Evolutionary conservation across 2,888 invertebrate genomes (phyloP).

Genomic region (Spilarctia lutea): DNA sequence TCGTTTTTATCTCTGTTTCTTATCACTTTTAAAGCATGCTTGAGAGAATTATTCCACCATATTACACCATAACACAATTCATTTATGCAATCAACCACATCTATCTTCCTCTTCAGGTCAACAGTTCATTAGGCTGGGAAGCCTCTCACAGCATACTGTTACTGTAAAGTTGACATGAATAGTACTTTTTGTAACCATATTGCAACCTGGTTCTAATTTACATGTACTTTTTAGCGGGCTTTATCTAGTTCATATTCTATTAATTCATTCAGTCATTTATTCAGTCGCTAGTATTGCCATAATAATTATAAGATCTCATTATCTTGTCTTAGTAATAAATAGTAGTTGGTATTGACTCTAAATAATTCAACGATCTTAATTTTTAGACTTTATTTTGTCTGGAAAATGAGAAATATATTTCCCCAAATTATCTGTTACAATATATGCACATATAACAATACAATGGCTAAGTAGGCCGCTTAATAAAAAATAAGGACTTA

Average conservation of each 20-base stretch:
- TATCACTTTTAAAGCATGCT: not conserved
- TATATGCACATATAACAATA: not conserved
- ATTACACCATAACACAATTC: slow-evolving; percentile 23
- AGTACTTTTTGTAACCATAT: slow-evolving; percentile 13
- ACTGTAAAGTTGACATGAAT: slow-evolving; percentile 2
- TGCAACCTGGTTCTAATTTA: slow-evolving; percentile 7
- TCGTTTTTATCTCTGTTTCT: not conserved
- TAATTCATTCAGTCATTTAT: slow-evolving; percentile 3
- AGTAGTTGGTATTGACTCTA: not conserved
- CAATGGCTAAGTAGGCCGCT: not conserved
- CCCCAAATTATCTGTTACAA: not conserved
- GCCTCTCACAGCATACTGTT: slow-evolving; percentile 10
- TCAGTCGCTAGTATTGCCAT: not conserved
- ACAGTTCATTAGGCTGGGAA: slow-evolving; percentile 25
- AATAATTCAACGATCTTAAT: not conserved
- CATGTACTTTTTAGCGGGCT: not conserved
- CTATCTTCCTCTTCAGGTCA: slow-evolving; percentile 16
- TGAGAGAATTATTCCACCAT: slow-evolving; percentile 22
- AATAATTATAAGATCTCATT: not conserved
- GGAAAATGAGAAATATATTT: not conserved
- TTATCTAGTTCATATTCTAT: not conserved
- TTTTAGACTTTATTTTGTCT: not conserved
- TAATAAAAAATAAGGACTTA: not conserved
- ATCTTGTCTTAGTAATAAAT: not conserved
- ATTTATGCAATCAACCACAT: slow-evolving; percentile 12